Evolutionary conservation across 2,113 vertebrate genomes (phyloP).

Genomic region (Herpailurus yagouaroundi): DNA sequence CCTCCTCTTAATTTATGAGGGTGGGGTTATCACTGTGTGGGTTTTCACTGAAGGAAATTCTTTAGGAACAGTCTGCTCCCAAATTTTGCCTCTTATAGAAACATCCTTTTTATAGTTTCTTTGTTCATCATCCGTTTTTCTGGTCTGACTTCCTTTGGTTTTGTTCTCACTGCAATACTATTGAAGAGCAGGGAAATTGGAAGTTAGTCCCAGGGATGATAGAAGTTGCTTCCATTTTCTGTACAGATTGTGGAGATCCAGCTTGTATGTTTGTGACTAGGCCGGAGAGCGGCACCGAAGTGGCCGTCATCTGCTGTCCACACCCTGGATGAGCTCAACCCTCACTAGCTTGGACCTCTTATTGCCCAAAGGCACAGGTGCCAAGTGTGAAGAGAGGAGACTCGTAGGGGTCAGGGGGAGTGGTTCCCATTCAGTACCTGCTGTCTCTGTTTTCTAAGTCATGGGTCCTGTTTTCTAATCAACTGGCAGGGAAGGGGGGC

Average conservation of each 20-base stretch:
- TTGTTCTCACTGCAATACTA: background rate
- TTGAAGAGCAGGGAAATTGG: background rate
- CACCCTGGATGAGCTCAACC: background rate
- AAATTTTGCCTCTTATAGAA: background rate
- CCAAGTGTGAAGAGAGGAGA: background rate
- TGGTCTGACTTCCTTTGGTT: background rate
- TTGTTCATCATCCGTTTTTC: background rate
- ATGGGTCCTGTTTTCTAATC: background rate
- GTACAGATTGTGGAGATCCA: background rate
- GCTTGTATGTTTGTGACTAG: background rate
- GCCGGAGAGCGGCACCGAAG: background rate
- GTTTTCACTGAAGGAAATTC: background rate
- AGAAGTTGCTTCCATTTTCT: background rate
- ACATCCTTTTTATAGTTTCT: background rate
- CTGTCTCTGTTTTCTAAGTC: background rate
- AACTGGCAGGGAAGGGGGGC: background rate
- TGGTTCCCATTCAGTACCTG: background rate
- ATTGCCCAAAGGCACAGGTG: background rate
- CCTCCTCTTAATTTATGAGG: background rate
- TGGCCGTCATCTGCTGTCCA: background rate
- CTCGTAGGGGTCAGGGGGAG: background rate
- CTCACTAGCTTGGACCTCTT: background rate
- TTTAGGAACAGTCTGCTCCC: background rate
- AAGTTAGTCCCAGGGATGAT: background rate
- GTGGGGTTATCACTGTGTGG: background rate